Conservation (phyloP, 2,797 vertebrate species). For the Macropus fuliginosus region DNA sequence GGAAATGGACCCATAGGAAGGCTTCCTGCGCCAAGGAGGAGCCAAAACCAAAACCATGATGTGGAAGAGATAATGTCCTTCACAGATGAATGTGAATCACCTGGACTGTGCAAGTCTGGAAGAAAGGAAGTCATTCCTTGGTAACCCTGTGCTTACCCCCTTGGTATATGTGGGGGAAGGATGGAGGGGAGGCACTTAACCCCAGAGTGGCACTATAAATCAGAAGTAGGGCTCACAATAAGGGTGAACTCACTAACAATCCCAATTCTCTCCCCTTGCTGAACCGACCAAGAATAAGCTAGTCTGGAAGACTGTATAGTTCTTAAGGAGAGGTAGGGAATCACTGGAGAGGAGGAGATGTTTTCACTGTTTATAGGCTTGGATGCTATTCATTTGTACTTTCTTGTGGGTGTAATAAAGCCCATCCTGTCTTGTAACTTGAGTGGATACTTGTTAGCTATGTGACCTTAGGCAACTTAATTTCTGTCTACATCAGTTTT, state of each 20-base stretch:
- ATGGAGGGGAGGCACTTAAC: neutral
- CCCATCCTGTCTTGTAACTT: neutral
- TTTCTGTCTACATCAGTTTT: neutral
- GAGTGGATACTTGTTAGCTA: neutral
- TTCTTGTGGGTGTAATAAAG: neutral
- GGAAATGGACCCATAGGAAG: neutral
- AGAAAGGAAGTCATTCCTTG: neutral
- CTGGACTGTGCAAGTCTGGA: neutral
- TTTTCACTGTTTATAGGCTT: neutral
- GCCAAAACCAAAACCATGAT: neutral
- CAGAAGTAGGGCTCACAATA: neutral
- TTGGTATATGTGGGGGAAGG: neutral
- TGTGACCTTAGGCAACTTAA: neutral
- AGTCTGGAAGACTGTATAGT: neutral
- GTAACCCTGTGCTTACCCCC: neutral
- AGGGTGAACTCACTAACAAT: neutral
- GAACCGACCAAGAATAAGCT: neutral
- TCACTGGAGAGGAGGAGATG: neutral
- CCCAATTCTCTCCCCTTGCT: neutral
- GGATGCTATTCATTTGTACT: neutral
- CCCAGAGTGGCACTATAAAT: neutral
- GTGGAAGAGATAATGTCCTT: neutral
- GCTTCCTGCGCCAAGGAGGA: neutral
- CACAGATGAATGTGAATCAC: neutral
- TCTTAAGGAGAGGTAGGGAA: neutral